phyloP scores from a whole-genome alignment of 2,113 vertebrate species.

The Campylorhamphus procurvoides region DNA sequence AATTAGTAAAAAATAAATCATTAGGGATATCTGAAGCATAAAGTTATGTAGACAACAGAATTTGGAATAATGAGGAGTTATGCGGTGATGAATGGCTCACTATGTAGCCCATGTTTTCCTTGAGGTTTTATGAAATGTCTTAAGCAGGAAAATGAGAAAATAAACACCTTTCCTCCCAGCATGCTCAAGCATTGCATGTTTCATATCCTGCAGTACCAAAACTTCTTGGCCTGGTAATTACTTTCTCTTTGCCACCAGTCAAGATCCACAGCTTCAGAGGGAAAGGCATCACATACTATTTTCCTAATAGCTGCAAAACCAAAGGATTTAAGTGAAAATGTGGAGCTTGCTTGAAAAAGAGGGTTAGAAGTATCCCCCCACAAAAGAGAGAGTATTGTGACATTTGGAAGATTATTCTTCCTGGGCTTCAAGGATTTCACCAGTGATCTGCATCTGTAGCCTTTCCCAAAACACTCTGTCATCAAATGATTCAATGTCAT shows the following conservation, averaged over 20 bases:
- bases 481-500: slow-evolving; percentile 74
- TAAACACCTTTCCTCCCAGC: neutral
- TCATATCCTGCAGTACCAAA: neutral
- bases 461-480: slow-evolving; percentile 63
- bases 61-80: neutral
- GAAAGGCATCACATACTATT: fast-evolving
- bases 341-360: neutral
- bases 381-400: slow-evolving; percentile 61
- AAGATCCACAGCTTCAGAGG: neutral
- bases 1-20: neutral
- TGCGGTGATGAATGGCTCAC: neutral
- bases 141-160: neutral
- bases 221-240: neutral
- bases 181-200: neutral
- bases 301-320: neutral
- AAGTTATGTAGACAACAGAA: neutral
- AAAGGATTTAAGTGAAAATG: neutral
- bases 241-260: neutral
- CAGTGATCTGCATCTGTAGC: slow-evolving; percentile 44
- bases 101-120: neutral
- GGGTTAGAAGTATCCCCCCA: slow-evolving; percentile 24
- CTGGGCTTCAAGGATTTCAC: slow-evolving; percentile 46
- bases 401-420: slow-evolving; percentile 61
- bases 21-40: neutral
- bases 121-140: neutral